Evolutionary conservation across 2,888 invertebrate genomes (phyloP).

Genomic region (Byasa hedistus): DNA sequence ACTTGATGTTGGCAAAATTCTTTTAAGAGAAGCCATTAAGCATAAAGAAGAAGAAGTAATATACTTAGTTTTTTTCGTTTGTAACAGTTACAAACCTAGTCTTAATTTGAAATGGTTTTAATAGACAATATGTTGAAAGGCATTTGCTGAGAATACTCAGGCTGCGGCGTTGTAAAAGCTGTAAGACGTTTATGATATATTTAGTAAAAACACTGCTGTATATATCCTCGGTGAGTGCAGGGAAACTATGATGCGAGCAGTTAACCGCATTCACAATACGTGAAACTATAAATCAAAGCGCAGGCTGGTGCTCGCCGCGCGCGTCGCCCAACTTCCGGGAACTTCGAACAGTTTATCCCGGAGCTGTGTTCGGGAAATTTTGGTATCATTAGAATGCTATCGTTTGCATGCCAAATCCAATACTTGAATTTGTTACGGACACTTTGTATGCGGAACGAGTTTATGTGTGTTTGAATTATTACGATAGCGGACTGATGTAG

Average conservation of each 20-base stretch:
- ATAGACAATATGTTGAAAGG: no score
- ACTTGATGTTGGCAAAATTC: no score
- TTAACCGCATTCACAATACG: constrained; percentile 18
- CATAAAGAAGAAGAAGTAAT: no score
- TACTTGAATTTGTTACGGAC: constrained; percentile 21
- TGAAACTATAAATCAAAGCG: constrained; percentile 35
- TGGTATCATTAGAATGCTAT: constrained; percentile 21
- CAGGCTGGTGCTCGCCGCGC: constrained; percentile 33
- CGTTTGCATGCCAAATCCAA: constrained; percentile 24
- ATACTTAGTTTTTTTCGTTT: no score
- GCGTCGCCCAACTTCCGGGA: constrained; percentile 22
- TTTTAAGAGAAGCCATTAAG: no score
- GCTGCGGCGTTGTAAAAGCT: no score
- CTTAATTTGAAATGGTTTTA: no score
- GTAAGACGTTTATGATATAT: no score
- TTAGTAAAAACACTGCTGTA: neutral
- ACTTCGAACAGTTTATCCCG: constrained; percentile 24
- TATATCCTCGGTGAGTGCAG: neutral
- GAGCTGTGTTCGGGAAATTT: constrained; percentile 20
- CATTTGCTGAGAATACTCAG: no score
- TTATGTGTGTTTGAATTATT: neutral
- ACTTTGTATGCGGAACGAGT: constrained; percentile 2
- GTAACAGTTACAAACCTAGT: no score
- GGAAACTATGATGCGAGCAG: constrained; percentile 2
- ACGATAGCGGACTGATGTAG: no score